Base-by-base conservation (phyloP, 2,113 vertebrate species). In the Carassius carassius region DNA sequence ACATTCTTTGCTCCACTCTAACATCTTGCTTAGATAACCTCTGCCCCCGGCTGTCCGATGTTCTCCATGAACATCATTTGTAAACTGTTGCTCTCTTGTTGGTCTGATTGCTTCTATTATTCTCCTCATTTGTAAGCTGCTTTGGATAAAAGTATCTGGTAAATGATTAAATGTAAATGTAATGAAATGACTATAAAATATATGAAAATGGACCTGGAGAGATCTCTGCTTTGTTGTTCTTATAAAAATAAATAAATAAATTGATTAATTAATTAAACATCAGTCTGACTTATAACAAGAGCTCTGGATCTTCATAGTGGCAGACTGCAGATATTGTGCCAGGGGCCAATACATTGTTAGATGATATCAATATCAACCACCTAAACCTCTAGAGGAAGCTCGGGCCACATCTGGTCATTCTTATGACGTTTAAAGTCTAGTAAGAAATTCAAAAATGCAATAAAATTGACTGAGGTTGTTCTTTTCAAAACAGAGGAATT, bases 401-500 rank as follows among this genome's bases (percentile, higher is more conserved):
- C 19, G 81, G 73, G 47, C 58, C 56, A 67, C 67, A 65, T 83
- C 78, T 79, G 47, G 16, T 62, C 84, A 85, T n/a, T 60, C 37
- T 60, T 82, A 73, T 60, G 5, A 86, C 41, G 60, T 63, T 37
- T 60, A 51, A 75, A 56, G 29, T 74, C 73, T 44, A 76, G 25
- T 77, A 86, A 82, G 86, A 44, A 19, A 35, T 21, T 84, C 23
- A 47, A 58, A 74, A 32, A 78, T 84, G 77, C 79, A 44, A 4
- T 49, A n/a, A 23, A 62, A 47, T 79, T 79, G 63, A 86, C 75
- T 85, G 17, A 83, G 65, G 60, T 73, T 81, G 41, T 60, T 85
- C 73, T 58, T 78, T 69, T 70, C 65, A 86, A 86, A 82, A 51
- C 75, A 74, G n/a, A 69, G 10, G 78, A 83, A 73, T 74, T 74